Conservation (phyloP, 2,797 vertebrate species). For the Novumbra hubbsi region DNA sequence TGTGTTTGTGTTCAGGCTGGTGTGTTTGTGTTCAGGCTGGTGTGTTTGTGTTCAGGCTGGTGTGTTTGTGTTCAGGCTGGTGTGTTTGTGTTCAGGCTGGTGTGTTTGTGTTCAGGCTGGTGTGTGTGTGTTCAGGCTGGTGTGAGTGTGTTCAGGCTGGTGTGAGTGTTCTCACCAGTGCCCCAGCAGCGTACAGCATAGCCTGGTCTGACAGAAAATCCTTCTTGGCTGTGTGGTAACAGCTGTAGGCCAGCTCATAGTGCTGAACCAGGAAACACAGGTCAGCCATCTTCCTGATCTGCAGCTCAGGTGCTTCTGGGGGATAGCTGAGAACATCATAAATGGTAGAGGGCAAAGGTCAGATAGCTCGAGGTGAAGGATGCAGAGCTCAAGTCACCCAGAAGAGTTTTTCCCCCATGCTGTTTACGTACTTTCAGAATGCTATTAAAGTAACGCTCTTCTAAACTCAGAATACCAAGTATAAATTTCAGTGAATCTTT, state of each 20-base stretch:
- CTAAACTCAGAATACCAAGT: too few species aligned
- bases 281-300: constrained; percentile 99
- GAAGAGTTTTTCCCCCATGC: too few species aligned
- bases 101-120: not conserved
- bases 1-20: not conserved
- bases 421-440: too few species aligned
- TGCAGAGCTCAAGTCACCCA: not conserved
- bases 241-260: constrained; percentile 96
- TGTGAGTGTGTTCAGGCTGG: not conserved
- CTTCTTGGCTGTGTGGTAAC: constrained; percentile 98
- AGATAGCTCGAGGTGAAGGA: not conserved
- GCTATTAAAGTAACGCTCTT: too few species aligned
- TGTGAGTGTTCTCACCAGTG: constrained; percentile 78
- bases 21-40: not conserved
- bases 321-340: constrained; percentile 81
- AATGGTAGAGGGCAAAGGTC: constrained; percentile 26
- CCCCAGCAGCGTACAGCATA: constrained; percentile 96
- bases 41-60: not conserved
- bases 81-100: not conserved
- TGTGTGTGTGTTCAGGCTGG: too few species aligned
- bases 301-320: constrained; percentile 94
- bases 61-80: not conserved
- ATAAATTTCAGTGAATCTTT: too few species aligned
- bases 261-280: constrained; percentile 97
- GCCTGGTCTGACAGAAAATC: constrained; percentile 98